Conservation (phyloP, 1,140 invertebrate genomes). For the Eumaeus atala region DNA sequence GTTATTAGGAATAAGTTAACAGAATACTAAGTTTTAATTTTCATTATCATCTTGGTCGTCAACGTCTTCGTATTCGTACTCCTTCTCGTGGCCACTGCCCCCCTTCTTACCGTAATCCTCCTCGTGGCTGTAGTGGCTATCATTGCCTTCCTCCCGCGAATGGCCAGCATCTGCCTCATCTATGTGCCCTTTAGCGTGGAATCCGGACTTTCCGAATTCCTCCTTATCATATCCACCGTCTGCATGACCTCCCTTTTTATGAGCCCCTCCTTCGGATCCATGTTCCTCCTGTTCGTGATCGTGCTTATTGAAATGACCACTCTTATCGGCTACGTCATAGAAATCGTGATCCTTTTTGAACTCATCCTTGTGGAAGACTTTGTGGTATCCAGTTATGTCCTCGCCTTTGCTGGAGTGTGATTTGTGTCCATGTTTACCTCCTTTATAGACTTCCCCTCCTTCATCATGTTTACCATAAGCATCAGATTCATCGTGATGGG, state of each 20-base stretch:
- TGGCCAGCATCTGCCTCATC: constrained; percentile 65
- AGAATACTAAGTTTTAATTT: constrained; percentile 31
- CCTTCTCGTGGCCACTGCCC: constrained; percentile 41
- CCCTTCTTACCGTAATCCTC: constrained; percentile 51
- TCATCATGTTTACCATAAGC: constrained; percentile 64
- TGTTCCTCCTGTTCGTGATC: constrained; percentile 71
- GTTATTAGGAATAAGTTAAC: constrained; percentile 24
- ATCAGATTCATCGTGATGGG: constrained; percentile 53
- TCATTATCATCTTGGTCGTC: constrained; percentile 45
- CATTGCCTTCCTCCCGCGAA: constrained; percentile 46
- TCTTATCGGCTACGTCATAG: constrained; percentile 81
- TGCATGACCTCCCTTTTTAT: constrained; percentile 72
- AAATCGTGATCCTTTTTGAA: constrained; percentile 84
- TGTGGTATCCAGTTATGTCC: constrained; percentile 81
- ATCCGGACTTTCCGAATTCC: constrained; percentile 69
- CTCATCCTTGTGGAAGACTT: constrained; percentile 83
- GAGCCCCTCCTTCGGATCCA: constrained; percentile 69
- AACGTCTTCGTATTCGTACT: constrained; percentile 43
- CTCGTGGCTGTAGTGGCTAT: constrained; percentile 46
- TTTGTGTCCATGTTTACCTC: constrained; percentile 80
- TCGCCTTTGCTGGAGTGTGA: constrained; percentile 81
- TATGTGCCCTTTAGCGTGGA: constrained; percentile 67
- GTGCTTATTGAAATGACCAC: constrained; percentile 78
- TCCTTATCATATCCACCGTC: constrained; percentile 70
- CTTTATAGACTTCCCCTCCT: constrained; percentile 77